Base-by-base conservation (phyloP, 2,797 vertebrate genomes). In the Steatocranus sp. region DNA sequence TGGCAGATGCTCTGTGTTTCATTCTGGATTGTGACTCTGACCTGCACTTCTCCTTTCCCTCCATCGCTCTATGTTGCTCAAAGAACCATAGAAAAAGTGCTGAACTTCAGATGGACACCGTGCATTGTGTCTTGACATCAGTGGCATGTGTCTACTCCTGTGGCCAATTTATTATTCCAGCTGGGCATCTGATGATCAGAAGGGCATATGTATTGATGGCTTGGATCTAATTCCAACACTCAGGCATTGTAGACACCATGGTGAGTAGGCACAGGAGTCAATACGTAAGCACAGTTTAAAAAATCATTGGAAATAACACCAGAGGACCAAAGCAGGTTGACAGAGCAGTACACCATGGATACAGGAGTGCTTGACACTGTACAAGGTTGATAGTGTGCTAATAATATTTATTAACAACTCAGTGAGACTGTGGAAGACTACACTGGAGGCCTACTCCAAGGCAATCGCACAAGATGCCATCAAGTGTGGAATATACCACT, bases 31-130 rank as follows among this genome's bases (percentile, higher is more conserved):
- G 53, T 18, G 53, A 56, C 8, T 10, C 15, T 56, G 53, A 56
- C 25, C 15, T 56, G 27, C 8, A 30, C 53, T 56, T 56, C 53
- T 56, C 14, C 53, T 56, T 56, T 8, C 27, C 25, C 53, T 56
- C 53, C 53, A 56, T 56, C 5, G 0, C 3, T 18, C 53, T 56
- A 30, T 10, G 53, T 56, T 30, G 15, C 53, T 56, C 15, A 56
- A 56, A 56, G 53, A 56, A 30, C 53, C 53, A 56, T 30, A 56
- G 53, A 56, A 56, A 56, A 56, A 56, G 27, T 56, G 25, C 53
- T 56, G 53, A 0, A 30, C 53, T 56, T 30, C 8, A 56, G 8
- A 56, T 30, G 53, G 0, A 56, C 27, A 56, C 53, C 1, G 15
- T 56, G 25, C 53, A 56, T 30, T 18, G 25, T 30, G 1, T 30